phyloP scores from a whole-genome alignment of 2,797 vertebrate species.

The Novumbra hubbsi region DNA sequence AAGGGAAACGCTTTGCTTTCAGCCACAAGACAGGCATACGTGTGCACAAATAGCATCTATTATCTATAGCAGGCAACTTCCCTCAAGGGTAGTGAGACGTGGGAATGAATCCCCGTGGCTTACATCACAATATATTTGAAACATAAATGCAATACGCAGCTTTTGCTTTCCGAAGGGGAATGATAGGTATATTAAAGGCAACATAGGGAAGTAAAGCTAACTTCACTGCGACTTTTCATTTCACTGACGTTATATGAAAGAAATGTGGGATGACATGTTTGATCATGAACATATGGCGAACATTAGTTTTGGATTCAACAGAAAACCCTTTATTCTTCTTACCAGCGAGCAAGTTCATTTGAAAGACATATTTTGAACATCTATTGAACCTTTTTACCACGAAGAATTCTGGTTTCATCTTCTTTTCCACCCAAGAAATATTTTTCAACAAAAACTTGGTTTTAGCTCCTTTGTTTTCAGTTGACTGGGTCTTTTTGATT shows the following conservation, averaged over 20 bases:
- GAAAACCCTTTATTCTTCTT: slow-evolving; percentile 9
- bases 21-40: background rate
- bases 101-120: no score
- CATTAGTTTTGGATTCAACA: slow-evolving; percentile 14
- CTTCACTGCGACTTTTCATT: slow-evolving; percentile 6
- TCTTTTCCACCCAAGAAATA: no score
- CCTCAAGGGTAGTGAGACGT: no score
- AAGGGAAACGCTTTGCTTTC: no score
- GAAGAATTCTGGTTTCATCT: no score
- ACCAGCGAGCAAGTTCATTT: background rate
- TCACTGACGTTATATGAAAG: slow-evolving; percentile 1
- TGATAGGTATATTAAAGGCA: background rate
- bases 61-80: no score
- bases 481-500: no score
- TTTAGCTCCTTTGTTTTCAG: no score
- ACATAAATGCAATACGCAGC: background rate
- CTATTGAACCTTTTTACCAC: no score
- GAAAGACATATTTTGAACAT: no score
- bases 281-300: slow-evolving; percentile 17
- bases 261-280: slow-evolving; percentile 5
- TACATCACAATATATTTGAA: background rate
- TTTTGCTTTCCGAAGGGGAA: background rate
- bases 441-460: no score
- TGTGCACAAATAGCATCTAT: background rate
- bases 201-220: background rate